Percentiles rank a stretch among this genome's conserved stretches.
Conservation (phyloP, 1,140 invertebrate genomes). For the Drosophila nikananu region DNA sequence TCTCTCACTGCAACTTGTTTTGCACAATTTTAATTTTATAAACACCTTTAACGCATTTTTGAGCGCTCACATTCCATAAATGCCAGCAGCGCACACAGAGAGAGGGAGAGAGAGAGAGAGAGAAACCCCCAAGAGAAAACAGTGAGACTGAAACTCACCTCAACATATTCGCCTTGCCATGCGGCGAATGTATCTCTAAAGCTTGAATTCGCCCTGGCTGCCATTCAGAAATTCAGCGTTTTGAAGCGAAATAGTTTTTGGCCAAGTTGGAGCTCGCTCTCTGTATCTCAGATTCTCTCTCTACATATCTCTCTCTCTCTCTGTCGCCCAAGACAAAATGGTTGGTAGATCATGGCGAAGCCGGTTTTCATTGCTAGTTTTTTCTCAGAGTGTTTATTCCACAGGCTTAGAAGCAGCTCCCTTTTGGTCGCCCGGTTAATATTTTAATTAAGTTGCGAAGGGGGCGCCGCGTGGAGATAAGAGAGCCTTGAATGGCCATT, state of each 20-base stretch:
- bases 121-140: conserved; percentile 7
- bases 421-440: conserved; percentile 33
- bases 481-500: conserved; percentile 44
- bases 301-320: conserved; percentile 4
- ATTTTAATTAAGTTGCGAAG: conserved; percentile 78
- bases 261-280: conserved; percentile 15
- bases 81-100: conserved; percentile 43
- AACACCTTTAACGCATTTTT: conserved; percentile 84
- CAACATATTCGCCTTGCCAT: conserved; percentile 35
- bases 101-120: not conserved
- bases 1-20: conserved; percentile 75
- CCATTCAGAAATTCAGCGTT: conserved; percentile 75
- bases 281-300: conserved; percentile 11
- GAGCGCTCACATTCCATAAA: conserved; percentile 83
- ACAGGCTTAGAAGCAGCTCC: conserved; percentile 10
- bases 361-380: conserved; percentile 63
- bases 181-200: conserved; percentile 43
- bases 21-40: conserved; percentile 84
- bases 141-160: conserved; percentile 57
- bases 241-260: conserved; percentile 36
- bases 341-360: conserved; percentile 80
- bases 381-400: conserved; percentile 15
- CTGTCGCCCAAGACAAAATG: conserved; percentile 69
- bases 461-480: conserved; percentile 32
- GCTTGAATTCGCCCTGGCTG: conserved; percentile 18